These are phyloP conservation scores for Metaphire vulgaris DNA, from an alignment of 1,140 invertebrate species.

Conservation along the genomic window DNA sequence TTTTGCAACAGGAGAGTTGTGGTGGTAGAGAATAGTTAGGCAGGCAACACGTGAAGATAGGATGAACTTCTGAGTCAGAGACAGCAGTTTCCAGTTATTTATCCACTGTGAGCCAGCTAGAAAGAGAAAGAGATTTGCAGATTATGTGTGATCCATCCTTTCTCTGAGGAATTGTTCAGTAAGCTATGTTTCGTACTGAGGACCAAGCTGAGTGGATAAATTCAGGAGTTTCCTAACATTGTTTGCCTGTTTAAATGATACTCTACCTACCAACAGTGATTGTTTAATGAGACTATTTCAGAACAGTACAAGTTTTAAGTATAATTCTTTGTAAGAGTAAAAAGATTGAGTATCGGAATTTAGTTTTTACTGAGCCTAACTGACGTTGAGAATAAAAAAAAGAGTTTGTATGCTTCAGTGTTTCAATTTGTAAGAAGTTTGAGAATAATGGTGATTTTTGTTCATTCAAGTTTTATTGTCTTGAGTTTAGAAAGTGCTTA, in stretches of 20 bases:
- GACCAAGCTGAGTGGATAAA: background rate
- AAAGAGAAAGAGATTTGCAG: too few relatives aligned
- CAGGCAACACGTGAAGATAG: background rate
- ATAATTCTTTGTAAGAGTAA: too few relatives aligned
- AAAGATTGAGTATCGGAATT: too few relatives aligned
- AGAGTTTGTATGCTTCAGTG: background rate
- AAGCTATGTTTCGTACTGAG: too few relatives aligned
- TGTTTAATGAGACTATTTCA: background rate
- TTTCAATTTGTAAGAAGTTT: too few relatives aligned
- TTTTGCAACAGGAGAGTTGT: background rate
- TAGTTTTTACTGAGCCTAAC: too few relatives aligned
- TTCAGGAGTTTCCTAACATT: background rate
- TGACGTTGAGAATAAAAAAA: too few relatives aligned
- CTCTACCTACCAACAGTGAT: background rate
- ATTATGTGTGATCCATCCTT: too few relatives aligned
- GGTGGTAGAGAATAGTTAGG: constrained; percentile 2
- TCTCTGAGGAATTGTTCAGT: background rate
- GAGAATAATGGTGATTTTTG: too few relatives aligned
- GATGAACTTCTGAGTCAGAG: background rate
- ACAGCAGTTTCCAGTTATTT: background rate
- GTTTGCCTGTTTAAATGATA: background rate
- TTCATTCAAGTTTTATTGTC: too few relatives aligned
- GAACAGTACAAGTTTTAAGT: background rate
- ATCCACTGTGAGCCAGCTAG: background rate
- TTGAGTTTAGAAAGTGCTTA: too few relatives aligned